These are phyloP conservation scores for Okamejei kenojei DNA, from an alignment of 2,797 vertebrate species.

Conservation along the genomic window DNA sequence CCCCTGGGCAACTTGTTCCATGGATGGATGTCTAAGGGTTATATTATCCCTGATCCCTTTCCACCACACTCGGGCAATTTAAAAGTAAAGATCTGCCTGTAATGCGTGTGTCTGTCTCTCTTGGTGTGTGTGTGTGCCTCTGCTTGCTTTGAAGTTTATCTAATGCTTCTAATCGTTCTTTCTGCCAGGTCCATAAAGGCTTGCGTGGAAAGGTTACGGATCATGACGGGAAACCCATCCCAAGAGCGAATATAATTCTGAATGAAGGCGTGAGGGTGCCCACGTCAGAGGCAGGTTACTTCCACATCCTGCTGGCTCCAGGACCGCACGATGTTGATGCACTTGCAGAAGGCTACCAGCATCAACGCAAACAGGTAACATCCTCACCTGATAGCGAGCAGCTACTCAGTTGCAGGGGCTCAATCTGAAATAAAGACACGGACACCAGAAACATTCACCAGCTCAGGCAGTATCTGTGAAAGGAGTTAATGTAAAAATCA, in stretches of 20 bases:
- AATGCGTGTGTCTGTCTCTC: neutral
- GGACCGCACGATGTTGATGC: conserved; percentile 81
- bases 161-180: neutral
- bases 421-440: too few species aligned
- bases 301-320: conserved; percentile 80
- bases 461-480: too few species aligned
- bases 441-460: too few species aligned
- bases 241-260: conserved; percentile 76
- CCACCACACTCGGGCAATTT: neutral
- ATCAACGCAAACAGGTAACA: conserved; percentile 75
- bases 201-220: conserved; percentile 83
- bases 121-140: too few species aligned
- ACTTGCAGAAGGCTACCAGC: conserved; percentile 82
- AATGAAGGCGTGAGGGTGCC: conserved; percentile 73
- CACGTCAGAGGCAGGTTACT: conserved; percentile 78
- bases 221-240: conserved; percentile 78
- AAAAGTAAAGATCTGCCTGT: neutral
- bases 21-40: neutral
- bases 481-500: neutral
- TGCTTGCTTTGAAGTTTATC: neutral
- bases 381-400: too few species aligned
- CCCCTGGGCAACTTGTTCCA: neutral
- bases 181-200: conserved; percentile 85
- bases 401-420: too few species aligned
- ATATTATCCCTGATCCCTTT: neutral